Conservation (phyloP, 2,113 vertebrate species). For the Drymodes brunneopygia region DNA sequence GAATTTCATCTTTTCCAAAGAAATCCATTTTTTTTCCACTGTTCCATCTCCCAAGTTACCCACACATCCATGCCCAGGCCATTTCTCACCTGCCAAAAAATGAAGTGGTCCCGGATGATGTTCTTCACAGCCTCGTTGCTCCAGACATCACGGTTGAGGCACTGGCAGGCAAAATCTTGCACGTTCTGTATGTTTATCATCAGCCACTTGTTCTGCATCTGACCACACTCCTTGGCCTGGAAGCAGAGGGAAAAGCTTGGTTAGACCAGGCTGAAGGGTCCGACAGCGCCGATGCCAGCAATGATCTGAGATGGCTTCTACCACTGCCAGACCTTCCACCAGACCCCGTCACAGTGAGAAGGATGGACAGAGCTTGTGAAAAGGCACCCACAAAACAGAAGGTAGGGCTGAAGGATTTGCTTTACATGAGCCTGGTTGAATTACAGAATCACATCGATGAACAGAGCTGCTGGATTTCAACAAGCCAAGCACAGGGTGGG, state of each 20-base stretch:
- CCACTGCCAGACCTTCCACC: constrained; percentile 12
- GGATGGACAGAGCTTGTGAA: constrained; percentile 7
- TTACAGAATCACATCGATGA: background rate
- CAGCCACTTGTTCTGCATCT: constrained; percentile 98
- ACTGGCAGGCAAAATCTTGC: constrained; percentile 97
- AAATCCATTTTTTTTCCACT: rapidly evolving
- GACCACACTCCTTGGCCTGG: constrained; percentile 96
- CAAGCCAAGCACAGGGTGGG: constrained; percentile 33
- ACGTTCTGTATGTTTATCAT: constrained; percentile 99
- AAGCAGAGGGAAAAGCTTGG: constrained; percentile 29
- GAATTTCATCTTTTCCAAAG: background rate
- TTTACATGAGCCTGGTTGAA: background rate
- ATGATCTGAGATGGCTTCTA: constrained; percentile 21
- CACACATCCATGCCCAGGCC: too few species aligned
- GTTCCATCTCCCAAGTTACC: background rate
- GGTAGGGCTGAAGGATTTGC: constrained; percentile 22
- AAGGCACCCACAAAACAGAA: constrained; percentile 21
- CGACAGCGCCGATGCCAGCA: background rate
- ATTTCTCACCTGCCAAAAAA: constrained; percentile 93
- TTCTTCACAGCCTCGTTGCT: constrained; percentile 96
- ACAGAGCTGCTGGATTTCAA: constrained; percentile 24
- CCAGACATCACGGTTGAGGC: constrained; percentile 97
- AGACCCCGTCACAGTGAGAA: constrained; percentile 5
- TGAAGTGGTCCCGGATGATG: constrained; percentile 95
- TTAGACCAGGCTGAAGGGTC: background rate